Evolutionary conservation across 2,888 invertebrate species (phyloP).

Genomic region (Pollenia angustigena): DNA sequence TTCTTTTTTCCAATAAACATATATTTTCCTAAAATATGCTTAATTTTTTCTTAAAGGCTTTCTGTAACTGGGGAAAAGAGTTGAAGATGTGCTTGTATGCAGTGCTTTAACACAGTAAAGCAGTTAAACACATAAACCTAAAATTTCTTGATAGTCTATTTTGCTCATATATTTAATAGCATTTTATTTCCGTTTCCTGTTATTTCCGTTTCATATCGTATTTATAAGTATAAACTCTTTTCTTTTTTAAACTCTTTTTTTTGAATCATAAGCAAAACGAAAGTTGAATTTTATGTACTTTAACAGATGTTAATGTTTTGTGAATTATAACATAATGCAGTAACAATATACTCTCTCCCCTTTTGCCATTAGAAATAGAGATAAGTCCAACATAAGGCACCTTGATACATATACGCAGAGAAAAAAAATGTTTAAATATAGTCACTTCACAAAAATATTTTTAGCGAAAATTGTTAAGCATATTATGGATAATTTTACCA

Average conservation of each 20-base stretch:
- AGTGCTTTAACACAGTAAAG: not conserved
- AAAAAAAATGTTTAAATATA: too few species aligned
- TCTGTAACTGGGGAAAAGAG: not conserved
- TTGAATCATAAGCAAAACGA: constrained; percentile 8
- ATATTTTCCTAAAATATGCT: constrained; percentile 29
- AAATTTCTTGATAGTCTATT: constrained; percentile 6
- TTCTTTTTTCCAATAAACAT: constrained; percentile 23
- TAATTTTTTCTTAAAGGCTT: constrained; percentile 36
- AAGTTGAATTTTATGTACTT: constrained; percentile 71
- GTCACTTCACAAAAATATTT: too few species aligned
- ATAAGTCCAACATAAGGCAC: constrained; percentile 34
- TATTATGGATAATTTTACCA: too few species aligned
- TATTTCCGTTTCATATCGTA: constrained; percentile 68
- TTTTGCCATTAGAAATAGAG: constrained; percentile 9
- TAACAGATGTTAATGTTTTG: constrained; percentile 74
- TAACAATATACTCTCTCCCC: not conserved
- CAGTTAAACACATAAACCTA: not conserved
- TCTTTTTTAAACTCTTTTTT: not conserved
- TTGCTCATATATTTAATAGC: constrained; percentile 56
- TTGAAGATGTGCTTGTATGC: not conserved
- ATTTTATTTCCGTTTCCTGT: constrained; percentile 69
- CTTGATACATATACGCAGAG: not conserved
- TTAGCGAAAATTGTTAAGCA: too few species aligned
- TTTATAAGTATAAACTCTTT: constrained; percentile 24
- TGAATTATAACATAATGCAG: constrained; percentile 72